These are phyloP conservation scores for Sycophila texana DNA, from an alignment of 2,888 invertebrate species.

Conservation along the genomic window DNA sequence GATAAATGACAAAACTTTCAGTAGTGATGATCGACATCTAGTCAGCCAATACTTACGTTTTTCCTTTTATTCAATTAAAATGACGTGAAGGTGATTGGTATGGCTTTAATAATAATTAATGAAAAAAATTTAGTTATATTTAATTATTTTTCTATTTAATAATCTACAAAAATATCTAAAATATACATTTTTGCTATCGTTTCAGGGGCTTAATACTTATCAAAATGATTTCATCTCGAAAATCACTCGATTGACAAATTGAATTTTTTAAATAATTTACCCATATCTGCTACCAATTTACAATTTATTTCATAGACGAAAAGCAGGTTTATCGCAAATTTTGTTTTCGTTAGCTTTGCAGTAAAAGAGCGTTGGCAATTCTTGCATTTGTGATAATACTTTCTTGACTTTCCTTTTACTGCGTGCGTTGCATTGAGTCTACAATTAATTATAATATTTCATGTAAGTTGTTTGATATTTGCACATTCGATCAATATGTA, in stretches of 20 bases:
- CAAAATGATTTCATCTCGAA: too few species aligned
- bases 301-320: too few species aligned
- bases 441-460: background rate
- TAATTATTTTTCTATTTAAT: background rate
- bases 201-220: too few species aligned
- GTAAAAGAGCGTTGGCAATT: conserved; percentile 1
- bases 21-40: conserved; percentile 30
- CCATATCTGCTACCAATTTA: too few species aligned
- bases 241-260: too few species aligned
- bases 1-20: conserved; percentile 14
- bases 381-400: conserved; percentile 21
- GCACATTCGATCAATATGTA: background rate
- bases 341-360: background rate
- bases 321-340: background rate
- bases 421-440: conserved; percentile 2
- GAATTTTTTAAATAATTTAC: too few species aligned
- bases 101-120: too few species aligned
- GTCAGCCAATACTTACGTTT: conserved; percentile 32
- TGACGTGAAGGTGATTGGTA: too few species aligned
- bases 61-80: background rate
- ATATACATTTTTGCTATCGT: background rate
- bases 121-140: too few species aligned
- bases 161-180: background rate
- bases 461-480: background rate
- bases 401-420: conserved; percentile 8